Evolutionary conservation across 2,888 invertebrate genomes (phyloP), one percentile per base, ranked within the genome.

Genomic region (Ypsolopha sequella): DNA sequence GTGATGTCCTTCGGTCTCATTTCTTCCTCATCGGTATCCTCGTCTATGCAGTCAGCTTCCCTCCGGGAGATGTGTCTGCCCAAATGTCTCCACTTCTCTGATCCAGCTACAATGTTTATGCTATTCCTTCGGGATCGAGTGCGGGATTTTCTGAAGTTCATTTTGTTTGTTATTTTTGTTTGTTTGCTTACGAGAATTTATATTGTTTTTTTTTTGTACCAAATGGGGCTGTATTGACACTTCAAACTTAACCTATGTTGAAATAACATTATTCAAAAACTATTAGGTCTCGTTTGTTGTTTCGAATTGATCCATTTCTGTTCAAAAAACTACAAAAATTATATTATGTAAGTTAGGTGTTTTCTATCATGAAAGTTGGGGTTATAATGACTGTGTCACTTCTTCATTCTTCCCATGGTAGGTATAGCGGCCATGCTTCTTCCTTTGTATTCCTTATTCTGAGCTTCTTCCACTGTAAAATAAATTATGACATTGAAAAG

Each of bases 121-220:
- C 82, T 84, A 53, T 65, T 76, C 54, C 57, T 67, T 43, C 73
- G 65, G 13, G 34, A 24, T 33, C 24, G 73, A 66, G 0, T 73
- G 73, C 8, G 62, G 51, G 64, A 59, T 57, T 68, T 78, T 36
- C 72, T 67, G 55, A 82, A 80, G 63, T 80, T 84, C 85, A 85
- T 85, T 51, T 58, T 67, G 36, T 45, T 38, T 49, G 39, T 44
- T 33, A n/a, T n/a, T n/a, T n/a, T n/a, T n/a, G 36, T 45, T 38
- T 49, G 39, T 44, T 33, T 49, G 49, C 10, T 41, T 13, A 55
- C 53, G 34, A 11, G 39, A 55, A 55, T 56, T 56, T 49, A 41
- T 7, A 41, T 48, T n/a, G 33, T 43, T 11, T 48, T 38, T 46
- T 50, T 60, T 60, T 52, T 52, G 51, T 58, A 44, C 24, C 36